Evolutionary conservation across 2,797 vertebrate genomes (phyloP).

Genomic region (Buphagus erythrorhynchus): DNA sequence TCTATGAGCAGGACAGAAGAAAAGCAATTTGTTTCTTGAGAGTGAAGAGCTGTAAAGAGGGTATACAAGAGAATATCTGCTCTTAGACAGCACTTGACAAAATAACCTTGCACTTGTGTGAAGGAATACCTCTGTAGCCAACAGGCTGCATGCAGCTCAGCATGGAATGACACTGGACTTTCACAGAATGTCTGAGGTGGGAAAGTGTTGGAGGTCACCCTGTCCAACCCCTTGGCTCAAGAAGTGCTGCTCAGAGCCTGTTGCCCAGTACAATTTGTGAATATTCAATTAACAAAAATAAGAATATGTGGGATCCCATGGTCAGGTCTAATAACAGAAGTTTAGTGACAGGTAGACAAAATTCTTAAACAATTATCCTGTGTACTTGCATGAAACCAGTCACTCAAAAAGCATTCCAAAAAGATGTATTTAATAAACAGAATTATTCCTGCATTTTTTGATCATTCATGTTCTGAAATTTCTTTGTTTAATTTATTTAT

Average conservation of each 20-base stretch:
- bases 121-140: neutral
- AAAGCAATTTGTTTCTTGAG: neutral
- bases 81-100: constrained; percentile 19
- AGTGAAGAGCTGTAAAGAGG: neutral
- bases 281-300: neutral
- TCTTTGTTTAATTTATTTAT: neutral
- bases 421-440: neutral
- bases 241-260: neutral
- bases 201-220: neutral
- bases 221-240: neutral
- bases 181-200: neutral
- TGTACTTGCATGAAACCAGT: neutral
- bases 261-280: neutral
- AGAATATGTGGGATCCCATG: neutral
- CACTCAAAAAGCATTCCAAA: neutral
- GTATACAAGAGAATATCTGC: neutral
- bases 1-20: neutral
- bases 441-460: neutral
- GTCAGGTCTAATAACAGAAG: neutral
- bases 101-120: neutral
- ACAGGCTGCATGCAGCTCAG: neutral
- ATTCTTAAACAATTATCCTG: neutral
- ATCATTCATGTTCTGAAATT: neutral
- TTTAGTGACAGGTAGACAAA: neutral
- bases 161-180: neutral